Evolutionary conservation across 2,113 vertebrate species (phyloP).

Genomic region (rabbit (Oryctolagus cuniculus)): DNA sequence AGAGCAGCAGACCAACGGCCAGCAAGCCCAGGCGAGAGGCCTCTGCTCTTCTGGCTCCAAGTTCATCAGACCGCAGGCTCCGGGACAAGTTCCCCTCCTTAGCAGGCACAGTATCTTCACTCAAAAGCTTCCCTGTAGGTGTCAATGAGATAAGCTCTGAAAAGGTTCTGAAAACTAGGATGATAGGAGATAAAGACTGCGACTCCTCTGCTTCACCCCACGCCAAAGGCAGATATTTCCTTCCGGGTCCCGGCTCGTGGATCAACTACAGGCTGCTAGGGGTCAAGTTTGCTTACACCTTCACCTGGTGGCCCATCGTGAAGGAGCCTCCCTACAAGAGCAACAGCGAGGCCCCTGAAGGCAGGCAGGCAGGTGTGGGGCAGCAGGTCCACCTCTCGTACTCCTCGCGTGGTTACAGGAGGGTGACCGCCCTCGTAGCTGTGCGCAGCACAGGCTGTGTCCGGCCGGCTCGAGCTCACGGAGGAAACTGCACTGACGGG

Average conservation of each 20-base stretch:
- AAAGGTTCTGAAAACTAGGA: neutral
- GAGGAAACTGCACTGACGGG: neutral
- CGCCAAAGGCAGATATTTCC: neutral
- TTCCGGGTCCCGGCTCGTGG: neutral
- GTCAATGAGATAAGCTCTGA: neutral
- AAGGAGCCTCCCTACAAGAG: neutral
- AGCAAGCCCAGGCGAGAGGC: neutral
- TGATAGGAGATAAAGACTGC: neutral
- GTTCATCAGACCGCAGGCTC: neutral
- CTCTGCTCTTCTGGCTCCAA: neutral
- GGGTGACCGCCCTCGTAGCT: neutral
- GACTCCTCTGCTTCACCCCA: neutral
- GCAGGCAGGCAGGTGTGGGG: neutral
- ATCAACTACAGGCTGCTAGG: neutral
- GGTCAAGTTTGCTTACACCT: neutral
- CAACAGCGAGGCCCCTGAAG: too few species aligned
- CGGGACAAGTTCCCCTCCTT: neutral
- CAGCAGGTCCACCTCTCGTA: neutral
- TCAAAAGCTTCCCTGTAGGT: neutral
- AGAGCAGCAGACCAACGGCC: neutral
- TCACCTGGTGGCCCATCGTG: neutral
- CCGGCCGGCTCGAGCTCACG: neutral
- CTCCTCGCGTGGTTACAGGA: neutral
- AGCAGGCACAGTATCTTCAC: neutral
- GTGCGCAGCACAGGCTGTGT: too few species aligned